phyloP scores from a whole-genome alignment of 92 coral and sea anemone species.

The Blastomussa wellsi region DNA sequence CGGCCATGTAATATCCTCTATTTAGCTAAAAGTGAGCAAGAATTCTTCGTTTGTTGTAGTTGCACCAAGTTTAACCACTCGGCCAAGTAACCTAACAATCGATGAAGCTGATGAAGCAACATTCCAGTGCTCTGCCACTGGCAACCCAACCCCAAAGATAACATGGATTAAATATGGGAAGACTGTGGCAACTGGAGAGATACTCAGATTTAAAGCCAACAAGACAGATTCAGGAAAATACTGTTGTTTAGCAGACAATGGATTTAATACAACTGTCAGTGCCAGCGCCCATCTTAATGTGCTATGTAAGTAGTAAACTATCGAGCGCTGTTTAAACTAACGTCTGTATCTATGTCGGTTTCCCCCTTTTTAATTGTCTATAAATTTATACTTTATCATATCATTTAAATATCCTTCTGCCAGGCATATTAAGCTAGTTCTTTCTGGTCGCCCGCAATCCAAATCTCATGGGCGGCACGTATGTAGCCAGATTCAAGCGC shows the following conservation, averaged over 20 bases:
- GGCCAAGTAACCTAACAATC: neutral
- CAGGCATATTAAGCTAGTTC: too few relatives aligned
- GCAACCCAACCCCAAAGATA: neutral
- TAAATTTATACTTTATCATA: too few relatives aligned
- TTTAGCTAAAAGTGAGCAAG: too few relatives aligned
- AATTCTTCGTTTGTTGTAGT: neutral
- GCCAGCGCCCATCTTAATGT: conserved; percentile 9
- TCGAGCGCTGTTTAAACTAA: too few relatives aligned
- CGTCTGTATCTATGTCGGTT: too few relatives aligned
- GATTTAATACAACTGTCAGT: neutral
- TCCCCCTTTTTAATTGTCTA: too few relatives aligned
- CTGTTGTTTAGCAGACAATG: conserved; percentile 4
- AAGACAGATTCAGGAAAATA: neutral
- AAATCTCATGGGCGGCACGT: too few relatives aligned
- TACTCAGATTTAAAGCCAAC: neutral
- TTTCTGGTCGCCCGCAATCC: too few relatives aligned
- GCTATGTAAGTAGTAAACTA: neutral
- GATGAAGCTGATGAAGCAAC: neutral
- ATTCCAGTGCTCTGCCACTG: neutral
- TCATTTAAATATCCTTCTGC: too few relatives aligned
- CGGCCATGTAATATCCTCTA: too few relatives aligned
- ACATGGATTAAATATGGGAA: neutral
- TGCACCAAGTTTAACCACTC: conserved; percentile 4
- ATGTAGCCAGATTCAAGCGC: too few relatives aligned
- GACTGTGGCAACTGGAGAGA: neutral